Base-by-base conservation (phyloP, 2,113 vertebrate genomes). In the Nanger granti region DNA sequence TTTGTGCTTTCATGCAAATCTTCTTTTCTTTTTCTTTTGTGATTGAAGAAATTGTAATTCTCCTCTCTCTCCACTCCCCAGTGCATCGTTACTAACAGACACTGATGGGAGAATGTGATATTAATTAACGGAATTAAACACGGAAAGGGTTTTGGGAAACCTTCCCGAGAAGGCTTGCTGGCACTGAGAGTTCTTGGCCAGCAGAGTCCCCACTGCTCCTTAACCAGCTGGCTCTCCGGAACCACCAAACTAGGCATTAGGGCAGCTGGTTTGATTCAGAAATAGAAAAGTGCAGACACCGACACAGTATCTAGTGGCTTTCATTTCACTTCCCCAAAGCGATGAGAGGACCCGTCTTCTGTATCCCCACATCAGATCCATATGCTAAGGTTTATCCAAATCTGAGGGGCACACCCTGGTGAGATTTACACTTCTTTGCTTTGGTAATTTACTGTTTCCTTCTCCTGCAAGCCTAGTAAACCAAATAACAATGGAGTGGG, bases 381-480 rank as follows among this genome's bases (percentile, higher is more conserved):
- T 98, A 96, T 79, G 98, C 97, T 98, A 98, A 92, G 98, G 97
- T 98, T 98, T 97, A 98, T 98, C 98, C 98, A 97, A 97, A 98
- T 98, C 98, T 98, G 99, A 98, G 98, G 96, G 97, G 97, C 98
- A 98, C 60, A 91, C 98, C 98, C 98, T 98, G 98, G 98, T 98
- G 97, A 98, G 97, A 98, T 95, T 97, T 98, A 98, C 93, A 96
- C 97, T 98, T 98, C 98, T 98, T 98, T 98, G 98, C 98, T 98
- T 97, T 97, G 92, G 98, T 99, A 99, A 99, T 99, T 99, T 99
- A 99, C 98, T 98, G 98, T 98, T 99, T 99, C 99, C 99, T 99
- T 98, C 98, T 98, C 98, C 98, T 97, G 97, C 97, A 98, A 98
- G 98, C 96, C 98, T 98, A 98, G 98, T 97, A 99, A 98, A 98